These are phyloP conservation scores for Egretta garzetta DNA, from an alignment of 2,113 vertebrate species.

Conservation along the genomic window DNA sequence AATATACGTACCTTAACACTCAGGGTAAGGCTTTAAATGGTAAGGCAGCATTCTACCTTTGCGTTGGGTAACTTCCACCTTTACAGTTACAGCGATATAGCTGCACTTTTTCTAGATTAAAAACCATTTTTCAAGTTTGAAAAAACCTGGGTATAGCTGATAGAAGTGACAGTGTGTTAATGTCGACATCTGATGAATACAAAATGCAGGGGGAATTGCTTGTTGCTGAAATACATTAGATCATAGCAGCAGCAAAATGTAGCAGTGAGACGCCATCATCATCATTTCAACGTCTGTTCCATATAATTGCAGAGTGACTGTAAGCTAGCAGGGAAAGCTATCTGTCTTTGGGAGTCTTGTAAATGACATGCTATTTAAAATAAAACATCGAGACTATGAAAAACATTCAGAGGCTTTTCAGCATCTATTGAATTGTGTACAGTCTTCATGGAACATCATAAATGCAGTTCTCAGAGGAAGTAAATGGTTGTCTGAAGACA, in stretches of 20 bases:
- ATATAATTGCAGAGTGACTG: slow-evolving; percentile 58
- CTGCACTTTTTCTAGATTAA: slow-evolving; percentile 7
- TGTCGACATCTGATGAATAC: slow-evolving; percentile 49
- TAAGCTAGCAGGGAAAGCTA: slow-evolving; percentile 4
- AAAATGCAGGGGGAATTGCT: slow-evolving; percentile 38
- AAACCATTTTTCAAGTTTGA: slow-evolving; percentile 10
- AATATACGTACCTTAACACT: background rate
- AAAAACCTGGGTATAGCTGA: background rate
- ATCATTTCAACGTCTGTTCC: slow-evolving; percentile 34
- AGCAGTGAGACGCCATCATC: slow-evolving; percentile 40
- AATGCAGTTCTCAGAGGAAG: slow-evolving; percentile 59
- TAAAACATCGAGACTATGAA: slow-evolving; percentile 46
- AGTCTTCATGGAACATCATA: slow-evolving; percentile 14
- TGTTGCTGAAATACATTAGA: slow-evolving; percentile 49
- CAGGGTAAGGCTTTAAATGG: background rate
- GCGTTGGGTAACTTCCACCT: background rate
- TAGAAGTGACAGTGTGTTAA: slow-evolving; percentile 42
- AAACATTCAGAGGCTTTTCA: slow-evolving; percentile 52
- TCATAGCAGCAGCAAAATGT: slow-evolving; percentile 50
- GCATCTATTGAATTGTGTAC: slow-evolving; percentile 46
- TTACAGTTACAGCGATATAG: background rate
- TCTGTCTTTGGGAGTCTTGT: slow-evolving; percentile 47
- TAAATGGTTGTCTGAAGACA: slow-evolving; percentile 53
- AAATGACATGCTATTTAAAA: slow-evolving; percentile 59
- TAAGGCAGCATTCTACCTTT: background rate